Conservation (phyloP, 1,140 invertebrate genomes). For the Euura lappo region DNA sequence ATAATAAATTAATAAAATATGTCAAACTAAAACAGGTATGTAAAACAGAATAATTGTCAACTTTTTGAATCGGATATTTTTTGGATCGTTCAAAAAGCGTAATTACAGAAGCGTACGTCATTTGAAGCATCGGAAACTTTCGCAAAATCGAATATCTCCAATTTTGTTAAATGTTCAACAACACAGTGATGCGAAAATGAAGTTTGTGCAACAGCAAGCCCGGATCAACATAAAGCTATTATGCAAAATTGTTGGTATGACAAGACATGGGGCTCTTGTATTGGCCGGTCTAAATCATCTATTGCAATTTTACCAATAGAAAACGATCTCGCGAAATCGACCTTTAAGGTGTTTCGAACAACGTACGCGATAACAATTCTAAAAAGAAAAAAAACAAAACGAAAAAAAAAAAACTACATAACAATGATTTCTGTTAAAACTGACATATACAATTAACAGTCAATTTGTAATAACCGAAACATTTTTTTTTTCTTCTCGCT, state of each 20-base stretch:
- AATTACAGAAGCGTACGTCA: constrained; percentile 26
- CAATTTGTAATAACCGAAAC: constrained; percentile 42
- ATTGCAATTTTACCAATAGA: constrained; percentile 25
- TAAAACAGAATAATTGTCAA: constrained; percentile 27
- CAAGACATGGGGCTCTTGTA: background rate
- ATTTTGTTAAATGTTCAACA: constrained; percentile 16
- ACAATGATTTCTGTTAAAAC: constrained; percentile 44
- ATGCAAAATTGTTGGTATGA: background rate
- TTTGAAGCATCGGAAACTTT: constrained; percentile 26
- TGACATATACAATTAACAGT: constrained; percentile 36
- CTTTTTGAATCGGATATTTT: constrained; percentile 35
- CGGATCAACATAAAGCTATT: background rate
- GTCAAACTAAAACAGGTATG: constrained; percentile 28
- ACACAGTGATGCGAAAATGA: background rate
- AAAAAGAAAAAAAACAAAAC: background rate
- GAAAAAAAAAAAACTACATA: constrained; percentile 37
- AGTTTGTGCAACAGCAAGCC: background rate
- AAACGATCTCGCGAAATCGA: constrained; percentile 13
- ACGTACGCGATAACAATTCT: constrained; percentile 23
- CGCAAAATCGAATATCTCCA: constrained; percentile 17
- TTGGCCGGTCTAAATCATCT: constrained; percentile 9
- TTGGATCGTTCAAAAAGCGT: constrained; percentile 31
- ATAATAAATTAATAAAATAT: constrained; percentile 43
- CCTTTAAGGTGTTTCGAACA: constrained; percentile 15
- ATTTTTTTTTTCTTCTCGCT: constrained; percentile 13